Evolutionary conservation across 2,797 vertebrate species (phyloP).

Genomic region (Tiaroga cobitis): DNA sequence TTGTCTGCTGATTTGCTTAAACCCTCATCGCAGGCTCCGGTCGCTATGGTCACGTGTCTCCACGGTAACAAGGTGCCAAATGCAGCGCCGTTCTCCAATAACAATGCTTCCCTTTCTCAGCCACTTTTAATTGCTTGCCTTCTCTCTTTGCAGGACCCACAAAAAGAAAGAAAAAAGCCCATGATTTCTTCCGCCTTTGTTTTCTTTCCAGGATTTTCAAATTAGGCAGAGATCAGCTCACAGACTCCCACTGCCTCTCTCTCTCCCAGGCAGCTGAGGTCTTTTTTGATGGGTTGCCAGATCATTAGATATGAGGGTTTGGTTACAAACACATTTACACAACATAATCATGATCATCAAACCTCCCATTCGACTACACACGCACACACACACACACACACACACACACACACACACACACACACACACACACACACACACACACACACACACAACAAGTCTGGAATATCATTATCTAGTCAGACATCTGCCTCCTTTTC

Average conservation of each 20-base stretch:
- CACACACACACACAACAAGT: slow-evolving; percentile 53
- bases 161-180: slow-evolving; percentile 52
- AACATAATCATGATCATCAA: slow-evolving; percentile 68
- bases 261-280: slow-evolving; percentile 62
- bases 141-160: slow-evolving; percentile 67
- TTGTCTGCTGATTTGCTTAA: slow-evolving; percentile 59
- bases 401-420: slow-evolving; percentile 61
- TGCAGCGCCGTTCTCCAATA: slow-evolving; percentile 38
- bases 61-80: slow-evolving; percentile 60
- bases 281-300: slow-evolving; percentile 69
- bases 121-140: slow-evolving; percentile 72
- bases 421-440: slow-evolving; percentile 56
- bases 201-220: slow-evolving; percentile 73
- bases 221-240: slow-evolving; percentile 64
- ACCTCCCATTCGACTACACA: slow-evolving; percentile 59
- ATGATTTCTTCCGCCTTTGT: slow-evolving; percentile 67
- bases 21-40: slow-evolving; percentile 47
- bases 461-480: slow-evolving; percentile 49
- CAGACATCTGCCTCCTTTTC: slow-evolving; percentile 45
- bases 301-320: slow-evolving; percentile 74
- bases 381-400: slow-evolving; percentile 53
- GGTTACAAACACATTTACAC: slow-evolving; percentile 76
- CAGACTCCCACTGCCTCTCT: slow-evolving; percentile 67
- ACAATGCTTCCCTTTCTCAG: slow-evolving; percentile 61
- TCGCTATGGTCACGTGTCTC: slow-evolving; percentile 62